These are phyloP conservation scores for Paradisaea rubra DNA, from an alignment of 2,113 vertebrate genomes.

Conservation along the genomic window DNA sequence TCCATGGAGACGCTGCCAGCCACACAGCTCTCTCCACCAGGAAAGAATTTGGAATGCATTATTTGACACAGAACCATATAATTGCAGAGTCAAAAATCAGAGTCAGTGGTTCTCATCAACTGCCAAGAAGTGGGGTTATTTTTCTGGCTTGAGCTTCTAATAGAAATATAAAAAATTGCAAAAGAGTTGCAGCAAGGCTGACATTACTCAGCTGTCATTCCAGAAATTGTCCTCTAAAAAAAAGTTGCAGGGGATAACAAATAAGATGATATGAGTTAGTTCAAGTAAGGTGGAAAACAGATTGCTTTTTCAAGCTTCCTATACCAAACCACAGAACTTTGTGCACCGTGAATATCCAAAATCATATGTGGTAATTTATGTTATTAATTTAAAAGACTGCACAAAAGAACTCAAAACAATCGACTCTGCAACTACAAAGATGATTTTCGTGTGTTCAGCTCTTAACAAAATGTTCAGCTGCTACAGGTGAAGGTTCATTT, in stretches of 20 bases:
- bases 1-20: neutral
- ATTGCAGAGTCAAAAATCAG: slow-evolving; percentile 51
- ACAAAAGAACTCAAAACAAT: neutral
- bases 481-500: neutral
- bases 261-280: neutral
- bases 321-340: neutral
- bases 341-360: neutral
- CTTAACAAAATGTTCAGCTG: neutral
- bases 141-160: slow-evolving; percentile 41
- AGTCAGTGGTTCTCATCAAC: slow-evolving; percentile 43
- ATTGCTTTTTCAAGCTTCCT: neutral
- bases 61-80: slow-evolving; percentile 49
- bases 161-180: slow-evolving; percentile 45
- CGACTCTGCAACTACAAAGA: neutral
- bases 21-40: slow-evolving; percentile 25
- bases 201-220: neutral
- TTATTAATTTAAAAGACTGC: neutral
- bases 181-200: slow-evolving; percentile 1
- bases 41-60: slow-evolving; percentile 24
- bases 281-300: neutral
- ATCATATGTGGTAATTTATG: neutral
- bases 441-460: neutral
- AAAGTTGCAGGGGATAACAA: neutral
- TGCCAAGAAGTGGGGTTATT: slow-evolving; percentile 53
- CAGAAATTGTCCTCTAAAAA: neutral